Base-by-base conservation (phyloP, 2,797 vertebrate genomes). In the Alauda arvensis region DNA sequence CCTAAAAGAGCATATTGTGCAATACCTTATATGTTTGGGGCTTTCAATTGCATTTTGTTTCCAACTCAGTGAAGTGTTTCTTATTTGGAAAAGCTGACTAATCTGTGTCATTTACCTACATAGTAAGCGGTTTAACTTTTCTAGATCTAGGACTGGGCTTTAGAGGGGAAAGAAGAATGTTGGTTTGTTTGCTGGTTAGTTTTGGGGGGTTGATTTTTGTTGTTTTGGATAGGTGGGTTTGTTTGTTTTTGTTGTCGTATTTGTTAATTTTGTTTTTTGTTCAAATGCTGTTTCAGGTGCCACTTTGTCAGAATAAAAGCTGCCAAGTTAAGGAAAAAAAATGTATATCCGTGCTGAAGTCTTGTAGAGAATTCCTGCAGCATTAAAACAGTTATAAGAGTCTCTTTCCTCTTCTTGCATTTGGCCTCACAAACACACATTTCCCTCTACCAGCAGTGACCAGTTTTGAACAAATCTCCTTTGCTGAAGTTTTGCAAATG, bases 1-100 rank as follows among this genome's bases (percentile, higher is more conserved):
- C 56, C 79, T 93, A 59, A 93, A 92, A 93, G 88, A 85, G 9
- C 34, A 24, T 56, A 74, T 75, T 93, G 67, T 92, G 59, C 23
- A 26, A 10, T 20, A 17, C 29, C 17, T 48, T 63, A 24, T 23
- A 19, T 11, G 21, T 51, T 78, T 83, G 5, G 17, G 31, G 23
- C 33, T 87, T 83, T 80, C 77, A 67, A 25, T 3, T 79, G 40
- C 33, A n/a, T 84, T 81, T 90, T 81, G 28, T 61, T 87, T 49
- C 53, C n/a, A 26, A 43, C 51, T 48, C 46, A 87, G 55, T 33
- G 43, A 75, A 78, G 31, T 52, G 62, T 87, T 95, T 87, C 61
- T 92, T 39, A 26, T 25, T 23, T 66, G 70, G 75, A 85, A 91
- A 93, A 88, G 61, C 16, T 77, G 70, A 71, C 31, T 77, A 78